phyloP scores from a whole-genome alignment of 1,140 invertebrate species.

The Zeugodacus cucurbitae region DNA sequence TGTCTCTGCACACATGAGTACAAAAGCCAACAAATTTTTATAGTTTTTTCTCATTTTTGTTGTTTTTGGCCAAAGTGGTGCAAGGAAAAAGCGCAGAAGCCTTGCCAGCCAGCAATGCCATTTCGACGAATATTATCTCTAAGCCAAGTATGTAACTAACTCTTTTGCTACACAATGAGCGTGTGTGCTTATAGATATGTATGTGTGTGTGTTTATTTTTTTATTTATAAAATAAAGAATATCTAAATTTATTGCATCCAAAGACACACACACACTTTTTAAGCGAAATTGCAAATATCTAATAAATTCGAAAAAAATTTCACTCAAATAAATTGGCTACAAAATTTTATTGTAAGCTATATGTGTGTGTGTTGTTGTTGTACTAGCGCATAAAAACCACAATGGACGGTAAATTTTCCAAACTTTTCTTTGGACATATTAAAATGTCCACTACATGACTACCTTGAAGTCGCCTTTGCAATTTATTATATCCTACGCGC shows the following conservation, averaged over 20 bases:
- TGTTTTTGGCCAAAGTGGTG: background rate
- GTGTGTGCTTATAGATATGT: background rate
- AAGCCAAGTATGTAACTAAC: background rate
- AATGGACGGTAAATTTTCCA: background rate
- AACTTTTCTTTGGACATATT: background rate
- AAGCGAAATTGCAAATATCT: background rate
- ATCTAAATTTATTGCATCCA: background rate
- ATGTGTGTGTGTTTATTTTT: background rate
- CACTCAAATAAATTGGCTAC: too few relatives aligned
- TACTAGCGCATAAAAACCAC: background rate
- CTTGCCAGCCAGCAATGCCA: slow-evolving; percentile 15
- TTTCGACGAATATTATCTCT: slow-evolving; percentile 12
- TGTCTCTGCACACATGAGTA: background rate
- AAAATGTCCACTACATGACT: background rate
- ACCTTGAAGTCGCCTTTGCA: slow-evolving; percentile 11
- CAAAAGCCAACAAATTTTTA: background rate
- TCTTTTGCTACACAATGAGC: background rate
- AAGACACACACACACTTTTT: background rate
- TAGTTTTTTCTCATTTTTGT: background rate
- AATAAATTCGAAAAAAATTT: background rate
- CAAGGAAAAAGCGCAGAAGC: background rate
- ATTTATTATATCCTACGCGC: slow-evolving; percentile 19
- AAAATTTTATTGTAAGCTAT: too few relatives aligned
- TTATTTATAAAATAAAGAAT: background rate
- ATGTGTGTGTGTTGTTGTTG: too few relatives aligned